Evolutionary conservation across 2,113 vertebrate genomes (phyloP), one percentile per base, ranked within the genome.

Genomic region (Pionites leucogaster): DNA sequence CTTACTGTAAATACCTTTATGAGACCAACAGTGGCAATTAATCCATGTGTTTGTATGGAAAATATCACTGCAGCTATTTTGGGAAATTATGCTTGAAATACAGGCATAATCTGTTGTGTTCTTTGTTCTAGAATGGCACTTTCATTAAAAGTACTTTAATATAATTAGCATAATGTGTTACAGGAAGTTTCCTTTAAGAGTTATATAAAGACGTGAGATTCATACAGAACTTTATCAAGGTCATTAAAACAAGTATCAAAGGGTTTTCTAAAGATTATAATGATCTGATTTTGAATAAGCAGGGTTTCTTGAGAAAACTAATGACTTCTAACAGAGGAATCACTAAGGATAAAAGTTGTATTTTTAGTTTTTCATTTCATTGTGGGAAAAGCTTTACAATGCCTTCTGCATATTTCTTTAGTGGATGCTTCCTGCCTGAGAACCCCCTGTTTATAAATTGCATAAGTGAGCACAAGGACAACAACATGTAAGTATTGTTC

Each of bases 391-490:
- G 41, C 15, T 81, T 96, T 69, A 18, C 63, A 90, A n/a, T 63
- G 46, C 3, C 5, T 27, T 78, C 64, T 93, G 41, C 20, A 4
- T 96, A 2, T 85, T 96, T 96, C 59, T 82, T 82, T 49, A 98
- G 98, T 84, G 96, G 82, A 71, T 98, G 98, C 31, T 86, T 55
- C 72, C 93, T 98, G 15, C 98, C 98, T 11, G 98, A 98, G 88
- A 98, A 98, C 74, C 98, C 98, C 44, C 93, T 98, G 65, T 98
- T 98, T 82, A 98, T 98, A 62, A 31, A 96, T 2, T 98, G 98
- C 65, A 97, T 94, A 6, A 29, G 63, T 47, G 83, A 90, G 29
- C 90, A 55, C 24, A 94, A 74, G 59, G 39, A 79, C 50, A 83
- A 9, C 55, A 46, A 50, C 0, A 1, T 75, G 98, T 98, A 77